Conservation (phyloP, 1,140 invertebrate genomes). For the Solenopsis invicta region DNA sequence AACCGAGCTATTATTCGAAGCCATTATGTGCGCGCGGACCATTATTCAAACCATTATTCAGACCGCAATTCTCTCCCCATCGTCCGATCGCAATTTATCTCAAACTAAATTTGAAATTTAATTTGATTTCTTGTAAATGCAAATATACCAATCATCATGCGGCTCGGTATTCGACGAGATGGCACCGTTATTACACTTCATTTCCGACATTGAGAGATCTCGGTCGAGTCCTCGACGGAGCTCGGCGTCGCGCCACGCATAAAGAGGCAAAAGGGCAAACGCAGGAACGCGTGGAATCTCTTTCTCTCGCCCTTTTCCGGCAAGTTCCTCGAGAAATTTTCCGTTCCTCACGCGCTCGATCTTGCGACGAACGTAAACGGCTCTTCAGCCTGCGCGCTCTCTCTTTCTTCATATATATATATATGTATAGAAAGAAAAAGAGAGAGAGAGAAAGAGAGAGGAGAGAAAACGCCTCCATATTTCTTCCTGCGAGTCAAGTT, state of each 20-base stretch:
- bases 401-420: neutral
- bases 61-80: neutral
- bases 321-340: conserved; percentile 32
- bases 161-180: neutral
- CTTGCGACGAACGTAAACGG: conserved; percentile 46
- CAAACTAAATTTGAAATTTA: neutral
- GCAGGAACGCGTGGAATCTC: conserved; percentile 47
- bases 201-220: conserved; percentile 37
- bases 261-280: conserved; percentile 45
- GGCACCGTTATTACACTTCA: conserved; percentile 20
- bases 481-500: conserved; percentile 14
- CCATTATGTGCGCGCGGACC: neutral
- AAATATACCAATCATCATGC: conserved; percentile 13
- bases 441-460: too few relatives aligned
- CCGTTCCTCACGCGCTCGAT: conserved; percentile 28
- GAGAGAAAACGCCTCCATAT: neutral
- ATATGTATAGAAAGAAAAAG: neutral
- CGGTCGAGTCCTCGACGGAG: neutral
- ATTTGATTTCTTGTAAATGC: conserved; percentile 46
- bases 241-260: conserved; percentile 20
- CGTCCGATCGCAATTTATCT: conserved; percentile 1
- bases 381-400: neutral
- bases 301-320: neutral
- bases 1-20: conserved; percentile 2
- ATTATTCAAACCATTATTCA: conserved; percentile 32